A percentile compares a stretch with the other conserved stretches of the same genome.
Evolutionary conservation across 2,113 vertebrate genomes (phyloP).

Genomic region (Nothobranchius kuhntae): DNA sequence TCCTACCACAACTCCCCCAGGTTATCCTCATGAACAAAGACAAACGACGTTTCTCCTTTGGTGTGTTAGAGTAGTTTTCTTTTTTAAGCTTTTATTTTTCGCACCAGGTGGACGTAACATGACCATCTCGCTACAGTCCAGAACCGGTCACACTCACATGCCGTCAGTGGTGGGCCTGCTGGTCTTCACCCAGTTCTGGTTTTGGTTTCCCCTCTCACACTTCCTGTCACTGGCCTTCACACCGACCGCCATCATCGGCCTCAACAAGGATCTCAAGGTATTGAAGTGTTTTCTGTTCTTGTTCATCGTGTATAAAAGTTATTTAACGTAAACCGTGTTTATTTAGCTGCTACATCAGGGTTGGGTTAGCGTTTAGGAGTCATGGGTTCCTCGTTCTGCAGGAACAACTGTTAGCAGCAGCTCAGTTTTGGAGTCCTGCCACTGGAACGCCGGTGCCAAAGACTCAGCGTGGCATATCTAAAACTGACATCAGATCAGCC

Average conservation of each 20-base stretch:
- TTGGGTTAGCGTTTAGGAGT: constrained; percentile 16
- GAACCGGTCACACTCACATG: constrained; percentile 99
- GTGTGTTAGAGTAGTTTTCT: background rate
- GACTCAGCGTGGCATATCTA: constrained; percentile 43
- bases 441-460: constrained; percentile 25
- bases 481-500: constrained; percentile 26
- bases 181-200: constrained; percentile 99
- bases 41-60: background rate
- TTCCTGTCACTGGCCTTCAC: constrained; percentile 96
- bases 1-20: too few species aligned
- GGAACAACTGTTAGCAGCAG: constrained; percentile 35
- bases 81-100: background rate
- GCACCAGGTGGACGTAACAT: constrained; percentile 92
- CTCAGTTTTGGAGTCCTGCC: constrained; percentile 23
- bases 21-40: background rate
- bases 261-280: constrained; percentile 99
- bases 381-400: constrained; percentile 13
- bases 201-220: constrained; percentile 98
- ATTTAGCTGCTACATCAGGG: background rate
- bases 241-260: constrained; percentile 97
- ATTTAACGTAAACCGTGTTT: too few species aligned
- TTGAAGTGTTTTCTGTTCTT: accelerated
- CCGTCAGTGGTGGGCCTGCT: constrained; percentile 95
- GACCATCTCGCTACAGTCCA: constrained; percentile 97
- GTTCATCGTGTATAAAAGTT: background rate